Percentiles rank a stretch among this genome's conserved stretches.
Evolutionary conservation across 2,797 vertebrate genomes (phyloP).

Genomic region (Macroramphosus scolopax): DNA sequence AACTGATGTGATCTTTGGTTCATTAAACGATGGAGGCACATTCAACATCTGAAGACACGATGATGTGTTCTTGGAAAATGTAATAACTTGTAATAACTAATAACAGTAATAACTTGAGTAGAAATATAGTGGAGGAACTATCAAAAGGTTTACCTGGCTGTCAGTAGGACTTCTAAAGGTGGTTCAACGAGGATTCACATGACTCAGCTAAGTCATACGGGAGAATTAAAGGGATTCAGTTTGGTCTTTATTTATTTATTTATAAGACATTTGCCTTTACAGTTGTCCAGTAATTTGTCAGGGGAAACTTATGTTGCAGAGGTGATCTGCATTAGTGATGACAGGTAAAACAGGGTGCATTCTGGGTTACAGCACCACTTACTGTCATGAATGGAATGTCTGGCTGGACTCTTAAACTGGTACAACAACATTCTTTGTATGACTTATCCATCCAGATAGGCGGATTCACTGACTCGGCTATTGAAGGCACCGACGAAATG

Average conservation of each 20-base stretch:
- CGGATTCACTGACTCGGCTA: not conserved
- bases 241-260: not conserved
- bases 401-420: slow-evolving; percentile 38
- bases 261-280: not conserved
- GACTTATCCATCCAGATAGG: slow-evolving; percentile 8
- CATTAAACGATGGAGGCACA: too few species aligned
- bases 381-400: slow-evolving; percentile 36
- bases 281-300: not conserved
- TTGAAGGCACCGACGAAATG: not conserved
- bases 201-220: not conserved
- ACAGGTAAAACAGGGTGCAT: slow-evolving; percentile 15
- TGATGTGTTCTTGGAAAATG: not conserved
- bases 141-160: too few species aligned
- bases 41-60: too few species aligned
- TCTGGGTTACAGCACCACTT: slow-evolving; percentile 3
- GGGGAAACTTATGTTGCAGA: not conserved
- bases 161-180: too few species aligned
- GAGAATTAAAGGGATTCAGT: not conserved
- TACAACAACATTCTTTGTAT: slow-evolving; percentile 41
- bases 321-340: slow-evolving; percentile 1
- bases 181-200: not conserved
- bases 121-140: too few species aligned
- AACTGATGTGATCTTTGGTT: too few species aligned
- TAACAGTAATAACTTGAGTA: too few species aligned
- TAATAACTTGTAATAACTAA: too few species aligned